Evolutionary conservation across 1,140 invertebrate species (phyloP), one percentile per base, ranked within the genome.

Genomic region (Eumaeus atala): DNA sequence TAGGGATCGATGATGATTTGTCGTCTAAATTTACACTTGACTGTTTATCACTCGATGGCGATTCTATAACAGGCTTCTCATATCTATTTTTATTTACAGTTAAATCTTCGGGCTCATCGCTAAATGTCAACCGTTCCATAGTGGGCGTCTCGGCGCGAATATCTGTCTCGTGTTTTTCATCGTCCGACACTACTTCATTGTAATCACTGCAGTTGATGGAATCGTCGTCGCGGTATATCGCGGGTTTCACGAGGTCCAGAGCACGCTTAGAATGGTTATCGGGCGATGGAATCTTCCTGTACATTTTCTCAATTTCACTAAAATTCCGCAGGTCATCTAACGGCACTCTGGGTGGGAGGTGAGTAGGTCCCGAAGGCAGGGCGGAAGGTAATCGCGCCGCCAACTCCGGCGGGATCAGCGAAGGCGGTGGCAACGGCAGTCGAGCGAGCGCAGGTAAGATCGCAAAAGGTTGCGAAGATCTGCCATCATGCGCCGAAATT

Each of bases 401-500:
- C 28, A 87, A 59, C 55, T 87, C 84, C 10, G 79, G 84, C 9
- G 91, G 90, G 9, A 84, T 70, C 48, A 84, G 66, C 6, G 73
- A 61, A 6, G 65, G 81, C 55, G 84, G 77, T 35, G 82, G 85
- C 35, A 88, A 56, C 14, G 85, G 85, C 52, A 88, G 34, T 63
- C 89, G 60, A 58, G 91, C 78, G 48, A 86, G 88, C 21, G 91
- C 91, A 0, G 92, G 92, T 8, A 94, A 76, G 2, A 95, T 70
- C 11, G 93, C 92, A 70, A 95, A 95, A n/a, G 95, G 92, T 86
- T 95, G 95, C 5, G 95, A 91, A 35, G 94, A 96, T 21, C 96
- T 90, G 0, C 96, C 96, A 74, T 97, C 96, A 70, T 97, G 95
- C 2, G 96, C 95, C 48, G 95, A 96, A 59, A 97, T 96, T 88